Percentiles rank a stretch among this genome's conserved stretches.
Evolutionary conservation across 2,888 invertebrate species (phyloP).

Genomic region (Dryocosmus kuriphilus): DNA sequence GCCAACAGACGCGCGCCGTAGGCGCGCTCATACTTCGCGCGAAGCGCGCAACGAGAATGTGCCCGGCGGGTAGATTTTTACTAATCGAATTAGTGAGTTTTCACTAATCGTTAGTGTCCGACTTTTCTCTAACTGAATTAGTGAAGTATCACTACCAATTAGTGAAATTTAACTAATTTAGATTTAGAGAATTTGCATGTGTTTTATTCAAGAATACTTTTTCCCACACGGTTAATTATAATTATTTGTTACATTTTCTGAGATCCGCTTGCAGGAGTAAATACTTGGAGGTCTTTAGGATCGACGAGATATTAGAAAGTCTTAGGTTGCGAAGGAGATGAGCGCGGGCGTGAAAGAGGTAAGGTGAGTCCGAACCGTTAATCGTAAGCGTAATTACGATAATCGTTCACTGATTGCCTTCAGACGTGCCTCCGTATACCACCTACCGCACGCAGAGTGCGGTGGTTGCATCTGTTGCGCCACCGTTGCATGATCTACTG

Average conservation of each 20-base stretch:
- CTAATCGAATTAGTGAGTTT: too few species aligned
- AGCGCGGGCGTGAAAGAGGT: constrained; percentile 17
- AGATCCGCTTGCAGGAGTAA: neutral
- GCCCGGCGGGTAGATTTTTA: too few species aligned
- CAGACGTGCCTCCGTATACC: constrained; percentile 66
- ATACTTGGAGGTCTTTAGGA: constrained; percentile 46
- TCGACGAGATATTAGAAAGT: constrained; percentile 69
- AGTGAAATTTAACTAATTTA: too few species aligned
- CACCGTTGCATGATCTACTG: constrained; percentile 41
- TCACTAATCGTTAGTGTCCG: too few species aligned
- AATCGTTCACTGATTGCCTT: constrained; percentile 70
- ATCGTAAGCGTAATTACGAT: constrained; percentile 71
- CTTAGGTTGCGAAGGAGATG: constrained; percentile 43
- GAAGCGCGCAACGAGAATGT: too few species aligned
- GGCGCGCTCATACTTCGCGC: too few species aligned
- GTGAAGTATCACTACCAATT: too few species aligned
- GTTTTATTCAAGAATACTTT: too few species aligned
- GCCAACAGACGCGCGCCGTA: too few species aligned
- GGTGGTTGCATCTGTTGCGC: constrained; percentile 54
- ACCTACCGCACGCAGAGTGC: constrained; percentile 43
- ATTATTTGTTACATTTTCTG: neutral
- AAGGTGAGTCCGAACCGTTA: constrained; percentile 60
- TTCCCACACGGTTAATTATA: too few species aligned
- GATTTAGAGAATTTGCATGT: too few species aligned
- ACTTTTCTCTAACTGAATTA: too few species aligned